These are phyloP conservation scores for Elaphurus davidianus DNA, from an alignment of 2,113 vertebrate species.

Conservation along the genomic window DNA sequence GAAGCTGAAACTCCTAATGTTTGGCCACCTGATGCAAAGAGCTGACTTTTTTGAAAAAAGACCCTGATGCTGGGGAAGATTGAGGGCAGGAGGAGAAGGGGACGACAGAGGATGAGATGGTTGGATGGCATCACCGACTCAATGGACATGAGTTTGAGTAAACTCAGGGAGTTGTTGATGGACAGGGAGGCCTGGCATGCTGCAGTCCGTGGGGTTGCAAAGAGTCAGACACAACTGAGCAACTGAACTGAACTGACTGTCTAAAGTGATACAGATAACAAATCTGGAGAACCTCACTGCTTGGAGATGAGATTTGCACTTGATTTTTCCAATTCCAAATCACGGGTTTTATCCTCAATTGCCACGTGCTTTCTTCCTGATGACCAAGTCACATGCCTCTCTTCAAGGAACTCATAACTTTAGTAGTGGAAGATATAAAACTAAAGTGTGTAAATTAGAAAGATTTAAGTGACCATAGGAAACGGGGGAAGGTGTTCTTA, in stretches of 20 bases:
- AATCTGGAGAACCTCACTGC: not conserved
- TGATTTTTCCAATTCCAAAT: not conserved
- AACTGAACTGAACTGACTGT: not conserved
- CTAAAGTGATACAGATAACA: not conserved
- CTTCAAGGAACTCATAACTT: not conserved
- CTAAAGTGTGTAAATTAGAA: not conserved
- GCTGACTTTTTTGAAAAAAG: not conserved
- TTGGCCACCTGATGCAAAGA: not conserved
- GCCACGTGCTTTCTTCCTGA: not conserved
- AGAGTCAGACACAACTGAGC: not conserved
- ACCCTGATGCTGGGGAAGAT: not conserved
- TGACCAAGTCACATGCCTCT: not conserved
- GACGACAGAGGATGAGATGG: not conserved
- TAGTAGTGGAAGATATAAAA: not conserved
- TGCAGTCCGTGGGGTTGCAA: rapidly evolving
- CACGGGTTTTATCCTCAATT: not conserved
- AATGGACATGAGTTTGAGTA: not conserved
- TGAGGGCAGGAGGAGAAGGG: not conserved
- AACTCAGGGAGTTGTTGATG: not conserved
- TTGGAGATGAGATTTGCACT: not conserved
- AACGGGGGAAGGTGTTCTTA: not conserved
- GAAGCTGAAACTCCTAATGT: not conserved
- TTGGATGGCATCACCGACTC: not conserved
- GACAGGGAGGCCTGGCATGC: not conserved
- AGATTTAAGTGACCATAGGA: not conserved